These are phyloP conservation scores for Scelioninae gen. 1 DNA, from an alignment of 2,888 invertebrate genomes.

Conservation along the genomic window DNA sequence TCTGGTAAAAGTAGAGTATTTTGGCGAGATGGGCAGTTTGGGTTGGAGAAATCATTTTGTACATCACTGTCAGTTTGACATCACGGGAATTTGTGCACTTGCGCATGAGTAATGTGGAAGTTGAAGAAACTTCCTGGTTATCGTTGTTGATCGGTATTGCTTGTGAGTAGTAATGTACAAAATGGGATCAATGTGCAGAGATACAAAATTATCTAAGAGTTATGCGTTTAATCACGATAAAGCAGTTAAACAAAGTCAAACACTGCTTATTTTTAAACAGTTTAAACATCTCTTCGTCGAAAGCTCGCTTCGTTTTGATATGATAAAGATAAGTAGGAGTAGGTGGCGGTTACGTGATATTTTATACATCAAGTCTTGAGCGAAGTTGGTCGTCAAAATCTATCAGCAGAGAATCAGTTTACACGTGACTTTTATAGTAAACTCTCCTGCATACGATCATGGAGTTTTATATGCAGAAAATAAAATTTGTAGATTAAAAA, in stretches of 20 bases:
- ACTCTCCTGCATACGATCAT: not conserved
- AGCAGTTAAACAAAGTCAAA: conserved; percentile 17
- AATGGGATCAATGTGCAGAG: conserved; percentile 26
- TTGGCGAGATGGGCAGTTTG: conserved; percentile 57
- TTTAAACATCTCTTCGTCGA: conserved; percentile 45
- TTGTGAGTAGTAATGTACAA: conserved; percentile 24
- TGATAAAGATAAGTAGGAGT: conserved; percentile 45
- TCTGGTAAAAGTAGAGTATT: conserved; percentile 19
- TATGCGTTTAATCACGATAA: conserved; percentile 38
- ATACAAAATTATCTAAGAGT: conserved; percentile 40
- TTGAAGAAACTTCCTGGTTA: not conserved
- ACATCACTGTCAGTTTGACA: not conserved
- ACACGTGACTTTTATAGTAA: conserved; percentile 17
- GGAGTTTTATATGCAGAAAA: too few species aligned
- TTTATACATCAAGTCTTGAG: conserved; percentile 19
- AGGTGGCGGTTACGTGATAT: conserved; percentile 26
- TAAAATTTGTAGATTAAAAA: too few species aligned
- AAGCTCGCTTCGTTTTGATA: conserved; percentile 54
- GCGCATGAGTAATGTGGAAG: not conserved
- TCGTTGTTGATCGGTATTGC: conserved; percentile 11
- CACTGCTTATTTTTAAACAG: conserved; percentile 26
- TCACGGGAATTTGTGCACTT: conserved; percentile 29
- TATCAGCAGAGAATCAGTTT: conserved; percentile 3
- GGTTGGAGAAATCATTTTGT: conserved; percentile 32
- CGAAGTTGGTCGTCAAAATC: conserved; percentile 17